Percentiles rank a stretch among this genome's conserved stretches.
phyloP scores from a whole-genome alignment of 2,888 invertebrate species.

The Anaspis maculata region DNA sequence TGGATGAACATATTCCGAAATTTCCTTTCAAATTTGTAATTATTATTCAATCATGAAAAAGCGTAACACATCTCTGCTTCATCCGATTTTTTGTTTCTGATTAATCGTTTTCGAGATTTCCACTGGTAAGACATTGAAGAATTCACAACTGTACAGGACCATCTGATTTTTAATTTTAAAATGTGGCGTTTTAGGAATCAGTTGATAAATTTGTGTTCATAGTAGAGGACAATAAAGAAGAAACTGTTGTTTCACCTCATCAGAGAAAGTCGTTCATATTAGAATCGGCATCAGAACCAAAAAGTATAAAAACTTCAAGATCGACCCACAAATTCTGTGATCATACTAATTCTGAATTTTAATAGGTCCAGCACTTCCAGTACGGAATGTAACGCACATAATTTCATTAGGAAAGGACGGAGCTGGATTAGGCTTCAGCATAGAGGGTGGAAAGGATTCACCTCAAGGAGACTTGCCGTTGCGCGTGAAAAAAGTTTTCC shows the following conservation, averaged over 20 bases:
- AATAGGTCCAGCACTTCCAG: too few relatives aligned
- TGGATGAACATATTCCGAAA: too few relatives aligned
- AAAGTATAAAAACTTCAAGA: conserved; percentile 5
- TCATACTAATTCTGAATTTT: background rate
- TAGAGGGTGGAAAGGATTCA: conserved; percentile 89
- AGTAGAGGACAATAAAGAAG: conserved; percentile 37
- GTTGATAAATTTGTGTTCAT: conserved; percentile 71
- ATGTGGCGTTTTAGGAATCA: conserved; percentile 61
- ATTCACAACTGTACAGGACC: too few relatives aligned
- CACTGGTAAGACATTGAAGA: too few relatives aligned
- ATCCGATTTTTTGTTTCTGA: too few relatives aligned
- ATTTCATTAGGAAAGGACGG: conserved; percentile 64
- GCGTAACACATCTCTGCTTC: too few relatives aligned
- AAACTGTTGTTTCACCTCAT: conserved; percentile 6
- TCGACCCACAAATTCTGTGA: background rate
- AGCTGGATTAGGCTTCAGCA: conserved; percentile 86
- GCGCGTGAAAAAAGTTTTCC: conserved; percentile 86
- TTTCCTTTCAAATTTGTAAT: too few relatives aligned
- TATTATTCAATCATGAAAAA: too few relatives aligned
- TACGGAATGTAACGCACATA: conserved; percentile 23
- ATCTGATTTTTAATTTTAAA: too few relatives aligned
- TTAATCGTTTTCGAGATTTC: too few relatives aligned
- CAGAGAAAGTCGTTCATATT: conserved; percentile 24
- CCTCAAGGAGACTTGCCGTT: conserved; percentile 83
- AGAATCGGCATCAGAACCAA: conserved; percentile 7